A percentile compares a stretch with the other conserved stretches of the same genome.
These are phyloP conservation scores for Dipus sagitta DNA, from an alignment of 2,797 vertebrate genomes.

Conservation along the genomic window DNA sequence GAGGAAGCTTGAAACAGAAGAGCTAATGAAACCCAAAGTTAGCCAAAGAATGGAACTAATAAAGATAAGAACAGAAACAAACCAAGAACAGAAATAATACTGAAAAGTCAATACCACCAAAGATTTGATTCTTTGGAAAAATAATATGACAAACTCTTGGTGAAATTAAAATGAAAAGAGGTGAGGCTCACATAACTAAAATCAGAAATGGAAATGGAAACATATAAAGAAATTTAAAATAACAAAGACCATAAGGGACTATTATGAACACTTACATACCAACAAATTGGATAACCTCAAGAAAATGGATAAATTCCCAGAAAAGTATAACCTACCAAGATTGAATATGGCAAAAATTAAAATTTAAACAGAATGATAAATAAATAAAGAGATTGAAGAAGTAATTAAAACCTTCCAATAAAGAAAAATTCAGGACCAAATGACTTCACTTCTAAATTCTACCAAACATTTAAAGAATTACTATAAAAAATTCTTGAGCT, in stretches of 20 bases:
- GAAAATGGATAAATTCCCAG: not conserved
- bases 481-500: too few relatives aligned
- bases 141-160: not conserved
- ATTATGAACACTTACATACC: not conserved
- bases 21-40: not conserved
- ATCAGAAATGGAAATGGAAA: not conserved
- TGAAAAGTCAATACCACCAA: slow-evolving; percentile 3
- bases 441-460: not conserved
- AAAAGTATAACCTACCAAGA: not conserved
- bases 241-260: not conserved
- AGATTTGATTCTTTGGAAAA: not conserved
- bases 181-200: not conserved
- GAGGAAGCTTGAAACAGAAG: not conserved
- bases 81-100: not conserved
- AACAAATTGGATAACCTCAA: not conserved
- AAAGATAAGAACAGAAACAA: not conserved
- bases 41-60: not conserved
- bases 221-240: not conserved
- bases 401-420: not conserved
- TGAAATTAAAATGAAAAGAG: not conserved
- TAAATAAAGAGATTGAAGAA: not conserved
- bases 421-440: not conserved
- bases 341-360: not conserved
- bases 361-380: not conserved
- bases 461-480: not conserved